Evolutionary conservation across 2,888 invertebrate species (phyloP), one percentile per base, ranked within the genome.

Genomic region (Eustalomyia histrio): DNA sequence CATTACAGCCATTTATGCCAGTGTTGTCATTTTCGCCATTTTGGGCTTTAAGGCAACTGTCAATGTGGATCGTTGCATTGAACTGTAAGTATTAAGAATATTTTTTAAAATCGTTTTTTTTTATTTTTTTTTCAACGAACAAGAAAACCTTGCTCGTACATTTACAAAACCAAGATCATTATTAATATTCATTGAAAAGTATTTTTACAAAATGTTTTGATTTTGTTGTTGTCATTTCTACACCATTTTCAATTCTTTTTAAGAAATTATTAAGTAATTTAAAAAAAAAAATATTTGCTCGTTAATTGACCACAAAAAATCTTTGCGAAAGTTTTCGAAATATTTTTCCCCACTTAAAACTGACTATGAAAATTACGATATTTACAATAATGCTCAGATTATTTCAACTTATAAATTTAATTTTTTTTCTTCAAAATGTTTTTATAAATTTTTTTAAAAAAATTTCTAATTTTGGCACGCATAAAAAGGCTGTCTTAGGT

Each of bases 41-140:
- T 93, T 98, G 33, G 98, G 98, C 69, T 98, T 97, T 92, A 98
- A 98, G 92, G 98, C 98, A n/a, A 95, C 94, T 88, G 94, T 94
- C 82, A 97, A 96, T 91, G 97, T 96, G 81, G 95, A 96, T 88
- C 94, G 94, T 85, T 98, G 98, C 90, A 92, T 96, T 84, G 92
- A 92, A 76, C 91, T 92, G 95, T 95, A 92, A 93, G 93, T 92
- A 80, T 67, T 21, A 53, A 39, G 10, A n/a, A 21, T 29, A 29
- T 29, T 29, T 29, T 29, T 29, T 6, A 6, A 29, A 29, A 29
- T 6, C 5, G 3, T 2, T 24, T 3, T 24, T 24, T 24, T 24
- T 29, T 29, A 6, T 29, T 29, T 29, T 39, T 39, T 39, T 39
- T 12, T 39, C 39, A 39, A 12, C 39, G 39, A 39, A 39, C 39